Evolutionary conservation across 2,888 invertebrate genomes (phyloP).

Genomic region (Yponomeuta sedellus): DNA sequence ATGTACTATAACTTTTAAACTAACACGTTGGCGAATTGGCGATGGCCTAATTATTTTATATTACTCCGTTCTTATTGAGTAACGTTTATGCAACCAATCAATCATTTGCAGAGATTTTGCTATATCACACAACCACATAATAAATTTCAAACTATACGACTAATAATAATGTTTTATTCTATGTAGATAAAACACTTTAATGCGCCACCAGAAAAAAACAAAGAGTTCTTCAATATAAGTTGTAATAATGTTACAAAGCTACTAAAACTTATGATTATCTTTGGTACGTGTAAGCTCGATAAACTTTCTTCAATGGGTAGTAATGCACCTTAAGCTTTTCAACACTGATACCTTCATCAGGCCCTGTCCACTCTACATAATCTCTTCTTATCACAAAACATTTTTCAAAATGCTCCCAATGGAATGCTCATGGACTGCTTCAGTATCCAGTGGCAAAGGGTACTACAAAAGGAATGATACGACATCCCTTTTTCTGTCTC

Average conservation of each 20-base stretch:
- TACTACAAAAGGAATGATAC: conserved; percentile 9
- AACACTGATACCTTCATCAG: background rate
- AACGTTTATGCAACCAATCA: background rate
- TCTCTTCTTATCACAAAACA: background rate
- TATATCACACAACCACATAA: background rate
- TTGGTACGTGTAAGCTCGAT: background rate
- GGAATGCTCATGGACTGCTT: background rate
- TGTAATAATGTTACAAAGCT: background rate
- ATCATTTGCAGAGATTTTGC: background rate
- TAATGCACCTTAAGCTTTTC: background rate
- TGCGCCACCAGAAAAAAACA: no score
- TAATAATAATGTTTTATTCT: background rate
- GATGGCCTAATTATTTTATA: no score
- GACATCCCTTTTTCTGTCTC: conserved; percentile 8
- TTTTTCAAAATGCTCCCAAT: background rate
- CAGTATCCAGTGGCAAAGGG: conserved; percentile 12
- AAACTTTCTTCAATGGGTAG: background rate
- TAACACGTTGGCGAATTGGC: background rate
- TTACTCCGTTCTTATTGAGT: background rate
- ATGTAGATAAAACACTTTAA: no score
- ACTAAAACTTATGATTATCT: background rate
- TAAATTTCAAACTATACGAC: background rate
- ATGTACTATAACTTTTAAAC: background rate
- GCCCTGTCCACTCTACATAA: background rate
- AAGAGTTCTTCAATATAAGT: no score